Evolutionary conservation across 2,888 invertebrate species (phyloP).

Genomic region (Amiota communis): DNA sequence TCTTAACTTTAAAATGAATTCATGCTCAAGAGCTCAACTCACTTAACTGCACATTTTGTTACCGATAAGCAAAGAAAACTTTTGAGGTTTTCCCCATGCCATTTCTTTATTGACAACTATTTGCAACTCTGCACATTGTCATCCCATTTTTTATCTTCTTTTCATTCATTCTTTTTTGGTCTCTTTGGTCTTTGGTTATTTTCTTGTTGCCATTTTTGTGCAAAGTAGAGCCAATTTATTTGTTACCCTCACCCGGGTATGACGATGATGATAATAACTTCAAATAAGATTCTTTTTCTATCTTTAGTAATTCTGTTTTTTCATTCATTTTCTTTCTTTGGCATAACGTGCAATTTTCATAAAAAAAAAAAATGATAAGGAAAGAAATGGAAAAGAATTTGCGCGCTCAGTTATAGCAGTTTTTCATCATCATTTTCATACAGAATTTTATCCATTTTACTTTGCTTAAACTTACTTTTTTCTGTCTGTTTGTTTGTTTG

Average conservation of each 20-base stretch:
- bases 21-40: conserved; percentile 1
- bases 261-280: neutral
- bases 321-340: neutral
- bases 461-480: neutral
- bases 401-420: neutral
- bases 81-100: neutral
- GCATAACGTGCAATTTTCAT: neutral
- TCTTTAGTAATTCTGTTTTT: neutral
- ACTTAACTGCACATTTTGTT: conserved; percentile 4
- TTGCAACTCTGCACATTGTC: conserved; percentile 16
- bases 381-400: neutral
- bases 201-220: neutral
- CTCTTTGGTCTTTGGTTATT: neutral
- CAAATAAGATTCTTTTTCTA: neutral
- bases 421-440: conserved; percentile 13
- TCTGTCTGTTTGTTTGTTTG: no score
- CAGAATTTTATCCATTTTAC: no score
- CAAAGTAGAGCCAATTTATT: conserved; percentile 15
- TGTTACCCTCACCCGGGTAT: neutral
- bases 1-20: neutral
- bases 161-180: neutral
- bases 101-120: neutral
- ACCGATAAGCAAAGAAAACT: neutral
- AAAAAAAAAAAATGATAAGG: neutral
- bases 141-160: neutral